phyloP scores from a whole-genome alignment of 2,113 vertebrate genomes.

The Panthera uncia region DNA sequence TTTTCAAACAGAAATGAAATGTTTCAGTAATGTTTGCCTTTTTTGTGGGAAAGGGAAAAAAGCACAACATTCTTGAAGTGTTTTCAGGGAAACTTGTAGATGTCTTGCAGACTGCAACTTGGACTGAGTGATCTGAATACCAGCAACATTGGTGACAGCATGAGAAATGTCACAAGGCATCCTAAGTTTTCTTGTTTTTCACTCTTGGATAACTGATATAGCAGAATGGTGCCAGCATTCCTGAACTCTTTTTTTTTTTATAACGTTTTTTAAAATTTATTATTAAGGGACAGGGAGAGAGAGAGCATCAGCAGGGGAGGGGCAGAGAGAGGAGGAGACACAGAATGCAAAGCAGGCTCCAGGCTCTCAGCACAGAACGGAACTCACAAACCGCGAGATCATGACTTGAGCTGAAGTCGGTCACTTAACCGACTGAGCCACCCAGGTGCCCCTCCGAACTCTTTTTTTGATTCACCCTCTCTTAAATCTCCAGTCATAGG shows the following conservation, averaged over 20 bases:
- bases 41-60: neutral
- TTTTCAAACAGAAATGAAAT: neutral
- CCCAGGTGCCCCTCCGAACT: too few species aligned
- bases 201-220: neutral
- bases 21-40: neutral
- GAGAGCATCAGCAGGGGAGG: too few species aligned
- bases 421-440: too few species aligned
- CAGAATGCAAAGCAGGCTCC: too few species aligned
- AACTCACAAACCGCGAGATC: too few species aligned
- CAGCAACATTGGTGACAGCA: neutral
- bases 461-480: neutral
- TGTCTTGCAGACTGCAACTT: neutral
- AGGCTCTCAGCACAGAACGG: too few species aligned
- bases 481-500: neutral
- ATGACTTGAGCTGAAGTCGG: too few species aligned
- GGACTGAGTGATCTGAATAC: neutral
- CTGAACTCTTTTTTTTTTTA: neutral
- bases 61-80: neutral
- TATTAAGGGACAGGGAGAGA: too few species aligned
- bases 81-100: constrained; percentile 6
- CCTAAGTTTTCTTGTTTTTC: neutral
- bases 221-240: neutral
- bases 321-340: too few species aligned
- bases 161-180: neutral
- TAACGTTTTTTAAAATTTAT: too few species aligned